Base-by-base conservation (phyloP, 1,140 invertebrate species). In the Drosophila bipectinata region DNA sequence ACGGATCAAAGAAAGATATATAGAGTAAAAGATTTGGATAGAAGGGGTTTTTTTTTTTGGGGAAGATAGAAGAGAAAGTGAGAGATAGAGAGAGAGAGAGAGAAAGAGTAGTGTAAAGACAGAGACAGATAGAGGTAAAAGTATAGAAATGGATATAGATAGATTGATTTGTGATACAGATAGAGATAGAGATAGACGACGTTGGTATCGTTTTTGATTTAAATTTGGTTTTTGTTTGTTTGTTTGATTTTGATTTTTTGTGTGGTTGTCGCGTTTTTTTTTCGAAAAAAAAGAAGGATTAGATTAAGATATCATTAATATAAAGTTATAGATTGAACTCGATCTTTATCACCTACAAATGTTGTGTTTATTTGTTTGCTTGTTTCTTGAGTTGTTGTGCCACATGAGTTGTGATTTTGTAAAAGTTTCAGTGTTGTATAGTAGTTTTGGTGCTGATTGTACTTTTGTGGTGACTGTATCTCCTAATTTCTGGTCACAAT, bases 291-390 rank as follows among this genome's bases (percentile, higher is more conserved):
- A 75, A 75, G 60, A 75, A 75, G 72, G 72, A 75, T 74, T 75
- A 75, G 71, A 75, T 75, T 74, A 75, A 71, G 72, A 75, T 75
- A 66, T 63, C 37, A 73, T 73, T 73, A 75, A 75, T 75, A 75
- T 58, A 68, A 79, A 82, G 75, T 74, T 83, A 82, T 78, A 88
- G 44, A 69, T 82, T 72, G 54, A 74, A 74, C 71, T 74, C 18
- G 52, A 30, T 64, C 48, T 75, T 66, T 57, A 75, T 66, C 72
- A 48, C 61, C 48, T 64, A 75, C 48, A 39, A 58, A 58, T 53
- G 49, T 48, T 74, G 66, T 69, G 15, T 37, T n/a, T 53, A 37
- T 34, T 34, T 24, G 41, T 44, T 34, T 34, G 10, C 14, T 53
- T 21, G 18, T 18, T 30, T 30, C 12, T 54, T 52, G 51, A 28